Percentiles rank a stretch among this genome's conserved stretches.
Conservation (phyloP, 2,797 vertebrate species). For the Myripristis murdjan region DNA sequence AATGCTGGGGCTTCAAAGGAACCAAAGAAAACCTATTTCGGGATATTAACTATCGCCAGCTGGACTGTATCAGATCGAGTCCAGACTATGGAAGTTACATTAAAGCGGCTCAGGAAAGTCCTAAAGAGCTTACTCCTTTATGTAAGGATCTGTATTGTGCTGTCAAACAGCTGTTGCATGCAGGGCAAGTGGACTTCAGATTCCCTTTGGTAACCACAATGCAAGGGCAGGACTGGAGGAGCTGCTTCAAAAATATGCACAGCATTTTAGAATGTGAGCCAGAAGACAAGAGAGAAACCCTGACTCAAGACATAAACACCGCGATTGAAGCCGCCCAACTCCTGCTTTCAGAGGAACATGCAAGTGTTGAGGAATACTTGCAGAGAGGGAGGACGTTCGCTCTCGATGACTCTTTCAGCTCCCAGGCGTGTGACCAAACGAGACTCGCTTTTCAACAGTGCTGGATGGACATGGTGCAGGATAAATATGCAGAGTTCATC, state of each 20-base stretch:
- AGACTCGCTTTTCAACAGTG: constrained; percentile 58
- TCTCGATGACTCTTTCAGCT: constrained; percentile 36
- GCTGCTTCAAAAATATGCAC: constrained; percentile 55
- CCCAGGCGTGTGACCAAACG: constrained; percentile 36
- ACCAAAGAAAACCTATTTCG: constrained; percentile 73
- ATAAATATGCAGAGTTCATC: constrained; percentile 60
- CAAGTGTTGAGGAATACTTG: constrained; percentile 38
- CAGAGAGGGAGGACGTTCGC: constrained; percentile 47
- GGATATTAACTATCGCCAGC: constrained; percentile 57
- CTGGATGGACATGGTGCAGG: constrained; percentile 65
- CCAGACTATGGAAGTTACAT: constrained; percentile 51
- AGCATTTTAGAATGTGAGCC: constrained; percentile 39
- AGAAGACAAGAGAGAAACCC: constrained; percentile 29
- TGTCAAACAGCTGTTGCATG: constrained; percentile 43
- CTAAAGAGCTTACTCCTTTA: constrained; percentile 35
- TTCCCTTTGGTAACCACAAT: constrained; percentile 9
- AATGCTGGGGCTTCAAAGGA: constrained; percentile 77
- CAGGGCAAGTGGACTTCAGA: background rate
- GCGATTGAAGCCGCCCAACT: constrained; percentile 33
- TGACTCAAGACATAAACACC: background rate
- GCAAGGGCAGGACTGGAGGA: constrained; percentile 54
- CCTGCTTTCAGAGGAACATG: constrained; percentile 33
- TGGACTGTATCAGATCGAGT: constrained; percentile 47
- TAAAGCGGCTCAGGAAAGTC: constrained; percentile 20
- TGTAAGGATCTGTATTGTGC: constrained; percentile 56